These are phyloP conservation scores for Acrobasis consociella DNA, from an alignment of 2,888 invertebrate genomes.

Conservation along the genomic window DNA sequence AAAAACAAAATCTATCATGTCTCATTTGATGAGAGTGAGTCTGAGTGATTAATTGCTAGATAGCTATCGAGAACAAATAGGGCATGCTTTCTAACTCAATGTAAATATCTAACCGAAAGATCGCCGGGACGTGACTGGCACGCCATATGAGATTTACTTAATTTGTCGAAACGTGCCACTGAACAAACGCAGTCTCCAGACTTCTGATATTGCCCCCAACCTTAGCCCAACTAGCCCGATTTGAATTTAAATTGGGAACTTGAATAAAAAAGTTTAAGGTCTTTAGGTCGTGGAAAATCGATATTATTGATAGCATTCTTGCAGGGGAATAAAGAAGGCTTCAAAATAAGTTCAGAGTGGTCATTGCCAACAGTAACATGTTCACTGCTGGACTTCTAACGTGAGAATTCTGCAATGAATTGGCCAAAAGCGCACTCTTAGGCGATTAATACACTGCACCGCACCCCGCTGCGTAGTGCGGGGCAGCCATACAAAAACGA, in stretches of 20 bases:
- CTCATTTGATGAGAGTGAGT: too few species aligned
- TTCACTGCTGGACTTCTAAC: too few species aligned
- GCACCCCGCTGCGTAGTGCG: too few species aligned
- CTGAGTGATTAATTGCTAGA: too few species aligned
- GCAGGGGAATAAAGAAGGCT: too few species aligned
- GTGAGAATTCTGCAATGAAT: too few species aligned
- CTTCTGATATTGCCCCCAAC: conserved; percentile 35
- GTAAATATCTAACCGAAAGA: conserved; percentile 57
- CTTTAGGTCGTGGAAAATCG: not conserved
- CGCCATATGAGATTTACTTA: conserved; percentile 61
- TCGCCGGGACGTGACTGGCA: conserved; percentile 58
- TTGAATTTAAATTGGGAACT: conserved; percentile 1
- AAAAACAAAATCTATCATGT: too few species aligned
- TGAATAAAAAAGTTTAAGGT: conserved; percentile 16
- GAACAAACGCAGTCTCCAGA: conserved; percentile 42
- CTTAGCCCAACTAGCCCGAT: conserved; percentile 1
- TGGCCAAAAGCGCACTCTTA: too few species aligned
- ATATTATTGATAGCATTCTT: not conserved
- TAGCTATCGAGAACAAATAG: conserved; percentile 41
- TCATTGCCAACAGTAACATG: too few species aligned
- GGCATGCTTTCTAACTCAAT: conserved; percentile 45
- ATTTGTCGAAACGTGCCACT: conserved; percentile 54
- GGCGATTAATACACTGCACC: too few species aligned
- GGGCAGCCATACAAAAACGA: too few species aligned
- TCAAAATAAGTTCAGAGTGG: too few species aligned